Conservation (phyloP, 53 echinoderm and acorn worm genomes). For the Temnopleurus reevesii region DNA sequence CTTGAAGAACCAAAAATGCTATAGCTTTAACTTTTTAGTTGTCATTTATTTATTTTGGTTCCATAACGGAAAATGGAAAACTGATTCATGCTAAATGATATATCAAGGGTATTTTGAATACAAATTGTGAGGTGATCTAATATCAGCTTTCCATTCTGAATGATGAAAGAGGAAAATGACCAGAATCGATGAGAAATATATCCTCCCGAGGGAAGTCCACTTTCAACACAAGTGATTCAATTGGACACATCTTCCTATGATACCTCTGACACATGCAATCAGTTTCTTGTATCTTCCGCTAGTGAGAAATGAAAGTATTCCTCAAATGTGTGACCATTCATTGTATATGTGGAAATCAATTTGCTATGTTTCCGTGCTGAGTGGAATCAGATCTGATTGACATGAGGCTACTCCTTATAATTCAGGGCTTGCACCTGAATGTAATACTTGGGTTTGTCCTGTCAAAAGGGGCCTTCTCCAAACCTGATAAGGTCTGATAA, state of each 20-base stretch:
- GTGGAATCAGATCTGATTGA: constrained; percentile 1
- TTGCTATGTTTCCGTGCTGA: not conserved
- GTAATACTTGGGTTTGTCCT: not conserved
- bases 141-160: not conserved
- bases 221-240: not conserved
- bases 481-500: not conserved
- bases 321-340: not conserved
- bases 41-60: not conserved
- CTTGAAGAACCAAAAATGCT: too few relatives aligned
- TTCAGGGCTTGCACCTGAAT: constrained; percentile 10
- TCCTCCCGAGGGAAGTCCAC: not conserved
- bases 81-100: too few relatives aligned
- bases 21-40: not conserved
- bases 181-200: not conserved
- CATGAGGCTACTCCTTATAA: not conserved
- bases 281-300: constrained; percentile 11
- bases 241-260: not conserved
- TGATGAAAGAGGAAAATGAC: not conserved
- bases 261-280: constrained; percentile 23
- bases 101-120: not conserved
- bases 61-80: not conserved
- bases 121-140: not conserved
- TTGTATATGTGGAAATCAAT: constrained; percentile 3
- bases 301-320: constrained; percentile 42
- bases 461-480: too few relatives aligned